These are phyloP conservation scores for Penaeus monodon DNA, from an alignment of 2,888 invertebrate genomes.

Conservation along the genomic window DNA sequence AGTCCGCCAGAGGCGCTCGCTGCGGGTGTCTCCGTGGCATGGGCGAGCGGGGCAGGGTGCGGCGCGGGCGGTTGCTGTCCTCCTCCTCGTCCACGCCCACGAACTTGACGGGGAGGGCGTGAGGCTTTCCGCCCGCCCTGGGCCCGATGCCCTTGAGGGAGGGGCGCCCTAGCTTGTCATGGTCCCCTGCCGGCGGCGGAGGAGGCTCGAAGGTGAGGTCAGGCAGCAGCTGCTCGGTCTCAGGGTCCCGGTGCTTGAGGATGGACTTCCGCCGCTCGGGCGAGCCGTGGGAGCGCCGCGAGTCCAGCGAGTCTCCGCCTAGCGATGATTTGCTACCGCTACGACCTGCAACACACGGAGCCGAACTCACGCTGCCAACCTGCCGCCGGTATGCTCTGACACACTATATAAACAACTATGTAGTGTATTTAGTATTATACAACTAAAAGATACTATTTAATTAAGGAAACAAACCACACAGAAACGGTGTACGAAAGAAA, in stretches of 20 bases:
- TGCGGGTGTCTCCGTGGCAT: constrained; percentile 66
- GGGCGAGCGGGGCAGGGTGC: constrained; percentile 68
- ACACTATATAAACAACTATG: constrained; percentile 39
- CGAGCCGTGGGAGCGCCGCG: constrained; percentile 58
- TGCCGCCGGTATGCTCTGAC: constrained; percentile 38
- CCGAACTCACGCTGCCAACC: constrained; percentile 46
- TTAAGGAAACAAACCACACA: constrained; percentile 47
- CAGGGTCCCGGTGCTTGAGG: constrained; percentile 65
- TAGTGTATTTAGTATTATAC: constrained; percentile 47
- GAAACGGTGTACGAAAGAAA: constrained; percentile 58
- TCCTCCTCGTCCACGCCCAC: constrained; percentile 68
- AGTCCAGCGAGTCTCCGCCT: constrained; percentile 60
- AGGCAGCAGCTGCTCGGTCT: constrained; percentile 65
- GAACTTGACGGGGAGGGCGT: constrained; percentile 69
- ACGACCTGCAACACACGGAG: constrained; percentile 57
- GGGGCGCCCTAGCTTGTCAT: constrained; percentile 43
- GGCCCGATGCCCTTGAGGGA: constrained; percentile 58
- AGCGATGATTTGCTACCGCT: constrained; percentile 63
- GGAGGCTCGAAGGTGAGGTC: constrained; percentile 43
- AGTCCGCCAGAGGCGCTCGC: constrained; percentile 70
- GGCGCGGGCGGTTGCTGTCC: constrained; percentile 65
- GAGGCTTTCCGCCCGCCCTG: constrained; percentile 66
- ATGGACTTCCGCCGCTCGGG: constrained; percentile 65
- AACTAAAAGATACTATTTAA: constrained; percentile 51
- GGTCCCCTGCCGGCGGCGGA: constrained; percentile 30